phyloP scores from a whole-genome alignment of 2,113 vertebrate genomes.

The Hucho hucho region DNA sequence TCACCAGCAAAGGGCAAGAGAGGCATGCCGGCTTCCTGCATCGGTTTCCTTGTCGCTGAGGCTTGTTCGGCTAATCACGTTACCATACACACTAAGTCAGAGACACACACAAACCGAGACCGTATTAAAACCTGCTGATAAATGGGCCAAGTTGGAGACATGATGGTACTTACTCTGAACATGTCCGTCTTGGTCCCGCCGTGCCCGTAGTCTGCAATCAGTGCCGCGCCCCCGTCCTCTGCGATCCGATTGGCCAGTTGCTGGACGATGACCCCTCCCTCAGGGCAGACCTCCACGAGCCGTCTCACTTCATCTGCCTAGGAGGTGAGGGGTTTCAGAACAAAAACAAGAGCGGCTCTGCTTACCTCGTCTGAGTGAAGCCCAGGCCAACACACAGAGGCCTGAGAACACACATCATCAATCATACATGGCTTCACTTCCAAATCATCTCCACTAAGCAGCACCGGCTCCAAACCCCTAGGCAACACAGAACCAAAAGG shows the following conservation, averaged over 20 bases:
- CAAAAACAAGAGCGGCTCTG: neutral
- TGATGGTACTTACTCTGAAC: slow-evolving; percentile 77
- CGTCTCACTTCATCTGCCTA: slow-evolving; percentile 80
- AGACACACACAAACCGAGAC: neutral
- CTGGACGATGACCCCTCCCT: slow-evolving; percentile 83
- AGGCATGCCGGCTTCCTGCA: slow-evolving; percentile 3
- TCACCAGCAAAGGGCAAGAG: neutral
- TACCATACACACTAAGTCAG: neutral
- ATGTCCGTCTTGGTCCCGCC: slow-evolving; percentile 90
- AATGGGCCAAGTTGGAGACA: neutral
- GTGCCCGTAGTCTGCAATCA: slow-evolving; percentile 91
- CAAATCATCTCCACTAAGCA: neutral
- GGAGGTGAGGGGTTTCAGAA: neutral
- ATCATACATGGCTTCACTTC: neutral
- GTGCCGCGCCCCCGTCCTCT: slow-evolving; percentile 80
- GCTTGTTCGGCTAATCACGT: neutral
- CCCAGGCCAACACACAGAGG: slow-evolving; percentile 2
- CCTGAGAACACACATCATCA: neutral
- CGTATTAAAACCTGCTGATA: too few relatives aligned
- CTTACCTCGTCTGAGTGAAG: slow-evolving; percentile 3
- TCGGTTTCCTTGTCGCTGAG: slow-evolving; percentile 3
- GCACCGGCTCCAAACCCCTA: neutral
- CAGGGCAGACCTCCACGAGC: slow-evolving; percentile 91
- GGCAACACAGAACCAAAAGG: neutral
- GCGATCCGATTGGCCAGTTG: slow-evolving; percentile 79